phyloP scores from a whole-genome alignment of 1,140 invertebrate genomes.

The Cephus cinctus region DNA sequence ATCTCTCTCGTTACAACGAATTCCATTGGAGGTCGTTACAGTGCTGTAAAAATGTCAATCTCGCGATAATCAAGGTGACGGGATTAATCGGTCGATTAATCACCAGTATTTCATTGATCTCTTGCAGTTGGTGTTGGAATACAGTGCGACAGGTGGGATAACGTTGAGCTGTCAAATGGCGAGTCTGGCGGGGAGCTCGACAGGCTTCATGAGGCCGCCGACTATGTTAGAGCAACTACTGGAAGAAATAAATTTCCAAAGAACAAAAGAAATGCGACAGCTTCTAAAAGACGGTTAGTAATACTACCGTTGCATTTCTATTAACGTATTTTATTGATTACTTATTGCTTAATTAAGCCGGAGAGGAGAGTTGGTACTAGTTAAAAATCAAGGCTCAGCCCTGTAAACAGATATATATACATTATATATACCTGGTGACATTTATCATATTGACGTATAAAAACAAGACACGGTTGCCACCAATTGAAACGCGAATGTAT shows the following conservation, averaged over 20 bases:
- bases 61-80: not conserved
- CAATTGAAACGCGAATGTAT: too few relatives aligned
- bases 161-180: conserved; percentile 29
- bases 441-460: too few relatives aligned
- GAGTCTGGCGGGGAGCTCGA: conserved; percentile 39
- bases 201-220: conserved; percentile 62
- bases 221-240: conserved; percentile 82
- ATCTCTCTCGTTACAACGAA: not conserved
- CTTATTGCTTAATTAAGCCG: too few relatives aligned
- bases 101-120: not conserved
- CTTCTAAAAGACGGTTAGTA: conserved; percentile 78
- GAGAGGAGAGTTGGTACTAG: too few relatives aligned
- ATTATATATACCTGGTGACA: too few relatives aligned
- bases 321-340: too few relatives aligned
- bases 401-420: too few relatives aligned
- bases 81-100: not conserved
- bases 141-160: not conserved
- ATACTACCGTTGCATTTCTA: not conserved
- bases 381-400: too few relatives aligned
- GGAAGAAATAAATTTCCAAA: conserved; percentile 87
- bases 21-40: not conserved
- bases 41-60: not conserved
- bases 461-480: too few relatives aligned
- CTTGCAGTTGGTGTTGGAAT: too few relatives aligned
- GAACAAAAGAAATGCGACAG: conserved; percentile 86